Evolutionary conservation across 2,113 vertebrate species (phyloP), one percentile per base, ranked within the genome.

Genomic region (Triplophysa tibetana): DNA sequence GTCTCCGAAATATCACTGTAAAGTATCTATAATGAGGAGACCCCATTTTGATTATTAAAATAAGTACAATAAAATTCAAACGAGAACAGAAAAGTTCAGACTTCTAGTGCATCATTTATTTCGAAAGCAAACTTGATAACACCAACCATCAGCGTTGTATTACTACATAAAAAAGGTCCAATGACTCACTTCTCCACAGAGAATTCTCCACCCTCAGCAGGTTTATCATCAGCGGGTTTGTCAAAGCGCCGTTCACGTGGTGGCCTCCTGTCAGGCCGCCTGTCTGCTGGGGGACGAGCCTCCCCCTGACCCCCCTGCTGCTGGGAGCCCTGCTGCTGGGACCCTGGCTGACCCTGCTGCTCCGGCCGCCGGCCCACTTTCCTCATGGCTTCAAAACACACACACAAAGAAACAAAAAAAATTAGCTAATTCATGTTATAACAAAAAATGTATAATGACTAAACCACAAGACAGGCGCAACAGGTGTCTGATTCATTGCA

Each of bases 351-450:
- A 69, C 88, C 89, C 2, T 90, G 95, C 23, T 98, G 96, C 65
- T 99, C 98, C 43, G 96, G 96, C 90, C 96, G 94, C 82, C 98
- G 94, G 89, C 95, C 95, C 92, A 98, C 95, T 82, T 95, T 95
- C 83, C 95, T 96, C 91, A 98, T 95, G 84, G 95, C 96, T 92
- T 94, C 76, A 88, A 84, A 67, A 21, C 79, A 70, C 24, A 69
- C 41, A 86, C 23, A 84, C 70, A 38, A 81, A 82, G 10, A 24
- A 26, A 62, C 75, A n/a, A n/a, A 7, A 23, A 8, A 14, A n/a
- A 66, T 63, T 6, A 54, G 21, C 8, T 17, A 13, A 7, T 21
- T 23, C 13, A 45, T 23, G 19, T n/a, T 16, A 2, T 17, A 5
- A 26, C 1, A 26, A 11, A 7, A 10, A 13, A 50, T 1, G 9